Evolutionary conservation across 2,888 invertebrate genomes (phyloP), one percentile per base, ranked within the genome.

Genomic region (Calameuta pallipes): DNA sequence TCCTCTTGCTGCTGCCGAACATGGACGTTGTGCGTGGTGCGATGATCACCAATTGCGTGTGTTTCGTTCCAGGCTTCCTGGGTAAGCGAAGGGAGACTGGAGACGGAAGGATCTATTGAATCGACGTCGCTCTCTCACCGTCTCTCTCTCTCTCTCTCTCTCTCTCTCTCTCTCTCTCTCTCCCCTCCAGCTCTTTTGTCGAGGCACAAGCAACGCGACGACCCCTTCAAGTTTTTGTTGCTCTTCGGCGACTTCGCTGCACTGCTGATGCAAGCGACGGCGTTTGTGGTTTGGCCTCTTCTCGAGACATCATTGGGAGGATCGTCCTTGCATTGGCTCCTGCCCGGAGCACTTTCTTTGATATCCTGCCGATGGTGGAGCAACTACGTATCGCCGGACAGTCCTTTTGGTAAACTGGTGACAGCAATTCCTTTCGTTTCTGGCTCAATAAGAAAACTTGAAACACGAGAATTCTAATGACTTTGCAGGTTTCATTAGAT

Each of bases 351-450:
- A 4, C 92, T 96, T 76, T 84, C 95, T 41, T 92, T 96, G 36
- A 93, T 95, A 77, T 97, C 97, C 0, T 92, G 95, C 74, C 95
- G 96, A 34, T 97, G 97, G 96, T 97, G 97, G 97, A 95, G 96
- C 89, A 97, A 97, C 90, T 97, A 94, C 89, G 93, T 96, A 9
- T 93, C 93, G 34, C 87, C 90, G 81, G 85, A 90, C 74, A 91
- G 91, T 75, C 82, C 82, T 71, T 88, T 90, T 11, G 83, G 89
- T 90, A 75, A 70, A 41, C 31, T 69, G 9, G 71, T 70, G 73
- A 34, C 23, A 73, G 30, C 56, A 23, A 68, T 37, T 79, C 69
- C n/a, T 74, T 33, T 13, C 36, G 36, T 30, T n/a, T 33, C 34
- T 76, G 78, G 34, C 31, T n/a, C 73, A 34, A 71, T 34, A 23